Conservation (phyloP, 2,113 vertebrate species). For the Puntigrus tetrazona region DNA sequence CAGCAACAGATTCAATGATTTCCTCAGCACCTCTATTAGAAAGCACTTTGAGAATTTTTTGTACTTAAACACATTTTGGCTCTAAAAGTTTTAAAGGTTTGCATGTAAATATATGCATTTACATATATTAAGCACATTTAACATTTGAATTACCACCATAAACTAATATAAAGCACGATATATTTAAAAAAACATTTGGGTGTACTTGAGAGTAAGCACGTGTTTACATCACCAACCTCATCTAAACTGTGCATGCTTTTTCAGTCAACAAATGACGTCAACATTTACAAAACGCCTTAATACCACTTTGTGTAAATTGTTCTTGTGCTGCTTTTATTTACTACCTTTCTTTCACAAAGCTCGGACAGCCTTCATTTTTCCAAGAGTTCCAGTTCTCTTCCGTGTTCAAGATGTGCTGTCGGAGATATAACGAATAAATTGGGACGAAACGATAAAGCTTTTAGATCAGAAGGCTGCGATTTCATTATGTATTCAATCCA, state of each 20-base stretch:
- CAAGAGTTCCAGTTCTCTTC: conserved; percentile 98
- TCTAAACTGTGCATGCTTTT: no score
- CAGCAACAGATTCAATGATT: no score
- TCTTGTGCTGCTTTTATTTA: not conserved
- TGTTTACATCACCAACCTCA: not conserved
- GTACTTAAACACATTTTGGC: not conserved
- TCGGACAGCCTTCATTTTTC: conserved; percentile 98
- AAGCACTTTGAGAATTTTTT: not conserved
- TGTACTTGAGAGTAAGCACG: not conserved
- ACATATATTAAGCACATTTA: not conserved
- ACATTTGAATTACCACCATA: not conserved
- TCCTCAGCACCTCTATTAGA: not conserved
- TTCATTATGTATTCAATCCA: not conserved
- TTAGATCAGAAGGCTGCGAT: not conserved
- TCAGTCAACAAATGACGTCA: no score
- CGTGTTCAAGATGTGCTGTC: conserved; percentile 92
- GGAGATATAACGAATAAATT: conserved; percentile 30
- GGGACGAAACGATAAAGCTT: not conserved
- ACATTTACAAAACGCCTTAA: not conserved
- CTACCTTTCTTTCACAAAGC: conserved; percentile 98
- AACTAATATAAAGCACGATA: not conserved
- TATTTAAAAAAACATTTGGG: not conserved
- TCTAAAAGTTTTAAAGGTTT: no score
- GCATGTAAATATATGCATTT: no score
- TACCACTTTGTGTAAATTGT: not conserved